Evolutionary conservation across 2,797 vertebrate genomes (phyloP), one percentile per base, ranked within the genome.

Genomic region (Mormyrops boulengeri): DNA sequence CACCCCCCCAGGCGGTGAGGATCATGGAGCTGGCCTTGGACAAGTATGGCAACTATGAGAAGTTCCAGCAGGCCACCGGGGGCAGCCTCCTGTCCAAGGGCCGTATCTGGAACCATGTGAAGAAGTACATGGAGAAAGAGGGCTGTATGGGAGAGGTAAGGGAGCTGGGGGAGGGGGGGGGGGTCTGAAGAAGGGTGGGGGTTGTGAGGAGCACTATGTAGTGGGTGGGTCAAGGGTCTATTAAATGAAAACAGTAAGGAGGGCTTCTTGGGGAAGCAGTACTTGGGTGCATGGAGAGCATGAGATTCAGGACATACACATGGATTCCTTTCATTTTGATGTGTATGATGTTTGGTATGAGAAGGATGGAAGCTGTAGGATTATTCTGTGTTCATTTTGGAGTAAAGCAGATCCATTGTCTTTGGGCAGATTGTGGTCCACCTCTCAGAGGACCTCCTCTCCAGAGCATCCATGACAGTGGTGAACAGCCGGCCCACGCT

Each of bases 41-140:
- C 92, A 97, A 97, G 90, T 99, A 99, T 0, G 97, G 97, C 89
- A 98, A 94, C 94, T 99, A 99, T 52, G 97, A 99, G 93, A 97
- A 93, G 38, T 99, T 99, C 92, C 98, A 99, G 88, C 96, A 97
- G 93, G 96, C 95, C 86, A 99, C 97, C 0, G 98, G 97, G 34
- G 98, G 98, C 44, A 96, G 93, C 92, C 93, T 99, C 73, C 95
- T 99, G 14, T 95, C 95, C 91, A 98, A 96, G 93, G 95, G 95
- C 34, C 97, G 96, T 53, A 97, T 99, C 94, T 97, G 96, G 96
- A 95, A 94, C 90, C 96, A 95, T 0, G 97, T 98, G 88, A 96
- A 97, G 94, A 99, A 97, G 88, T 99, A 99, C 94, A 98, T 99
- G 97, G 94, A 96, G 93, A 99, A 98, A 90, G 98, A 99, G 93